phyloP scores from a whole-genome alignment of 2,113 vertebrate species.

The Notarius lentiginosus region DNA sequence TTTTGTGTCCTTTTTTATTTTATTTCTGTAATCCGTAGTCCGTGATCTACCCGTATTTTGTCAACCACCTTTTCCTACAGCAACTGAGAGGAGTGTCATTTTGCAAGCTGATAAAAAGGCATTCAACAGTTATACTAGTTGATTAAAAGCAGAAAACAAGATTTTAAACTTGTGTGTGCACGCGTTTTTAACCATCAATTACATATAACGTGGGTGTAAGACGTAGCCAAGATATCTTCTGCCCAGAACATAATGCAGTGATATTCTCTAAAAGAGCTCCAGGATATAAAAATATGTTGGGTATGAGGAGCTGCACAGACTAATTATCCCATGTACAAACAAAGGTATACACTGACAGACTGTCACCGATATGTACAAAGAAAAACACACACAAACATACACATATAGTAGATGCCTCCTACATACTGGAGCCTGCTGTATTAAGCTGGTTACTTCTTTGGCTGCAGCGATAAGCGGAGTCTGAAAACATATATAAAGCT shows the following conservation, averaged over 20 bases:
- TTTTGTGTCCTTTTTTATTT: no score
- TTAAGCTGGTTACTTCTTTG: conserved; percentile 22
- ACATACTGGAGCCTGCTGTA: background rate
- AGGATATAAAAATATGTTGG: background rate
- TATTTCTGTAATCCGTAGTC: no score
- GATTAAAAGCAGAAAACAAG: background rate
- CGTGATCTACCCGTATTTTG: no score
- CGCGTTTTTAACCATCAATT: background rate
- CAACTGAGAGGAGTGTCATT: no score
- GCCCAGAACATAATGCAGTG: background rate
- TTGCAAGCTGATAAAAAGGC: background rate
- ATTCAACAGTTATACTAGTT: background rate
- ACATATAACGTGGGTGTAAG: background rate
- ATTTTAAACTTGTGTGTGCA: background rate
- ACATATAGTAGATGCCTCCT: background rate
- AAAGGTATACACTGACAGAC: conserved; percentile 19
- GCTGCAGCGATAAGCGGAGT: background rate
- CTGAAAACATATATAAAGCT: conserved; percentile 35
- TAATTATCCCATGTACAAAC: conserved; percentile 24
- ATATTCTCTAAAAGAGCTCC: background rate
- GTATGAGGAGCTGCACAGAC: conserved; percentile 4
- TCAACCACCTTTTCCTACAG: no score
- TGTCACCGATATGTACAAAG: conserved; percentile 10
- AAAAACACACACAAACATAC: background rate
- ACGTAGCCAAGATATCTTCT: background rate